Evolutionary conservation across 2,113 vertebrate genomes (phyloP).

Genomic region (Neoarius graeffei): DNA sequence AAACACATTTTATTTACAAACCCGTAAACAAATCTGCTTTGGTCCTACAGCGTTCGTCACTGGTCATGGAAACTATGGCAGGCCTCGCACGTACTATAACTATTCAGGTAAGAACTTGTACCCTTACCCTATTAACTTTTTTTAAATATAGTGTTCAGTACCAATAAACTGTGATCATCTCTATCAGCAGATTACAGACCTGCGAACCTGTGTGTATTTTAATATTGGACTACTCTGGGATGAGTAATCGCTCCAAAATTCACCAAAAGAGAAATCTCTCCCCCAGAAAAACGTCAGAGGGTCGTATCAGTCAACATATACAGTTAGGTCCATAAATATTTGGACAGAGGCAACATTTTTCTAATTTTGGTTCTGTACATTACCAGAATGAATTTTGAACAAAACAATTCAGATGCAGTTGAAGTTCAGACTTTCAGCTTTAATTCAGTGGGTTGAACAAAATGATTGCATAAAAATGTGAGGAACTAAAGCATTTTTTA

Average conservation of each 20-base stretch:
- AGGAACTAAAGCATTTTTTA: too few relatives aligned
- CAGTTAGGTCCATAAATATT: too few relatives aligned
- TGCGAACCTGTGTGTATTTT: neutral
- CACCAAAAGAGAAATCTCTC: neutral
- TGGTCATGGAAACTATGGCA: constrained; percentile 49
- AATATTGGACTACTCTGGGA: neutral
- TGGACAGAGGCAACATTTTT: too few relatives aligned
- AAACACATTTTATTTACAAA: neutral
- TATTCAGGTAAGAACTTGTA: constrained; percentile 67
- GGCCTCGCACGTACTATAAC: constrained; percentile 49
- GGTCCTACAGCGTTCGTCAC: constrained; percentile 65
- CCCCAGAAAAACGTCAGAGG: neutral
- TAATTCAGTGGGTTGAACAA: too few relatives aligned
- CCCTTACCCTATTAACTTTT: neutral
- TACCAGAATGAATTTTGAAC: too few relatives aligned
- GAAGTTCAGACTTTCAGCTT: too few relatives aligned
- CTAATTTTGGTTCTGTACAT: too few relatives aligned
- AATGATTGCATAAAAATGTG: too few relatives aligned
- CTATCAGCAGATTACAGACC: too few relatives aligned
- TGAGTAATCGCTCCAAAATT: neutral
- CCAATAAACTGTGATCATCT: too few relatives aligned
- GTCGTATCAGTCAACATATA: neutral
- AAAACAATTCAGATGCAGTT: too few relatives aligned
- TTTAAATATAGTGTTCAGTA: neutral
- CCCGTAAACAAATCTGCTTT: neutral